Evolutionary conservation across 2,113 vertebrate species (phyloP).

Genomic region (Cyanoramphus novaezelandiae): DNA sequence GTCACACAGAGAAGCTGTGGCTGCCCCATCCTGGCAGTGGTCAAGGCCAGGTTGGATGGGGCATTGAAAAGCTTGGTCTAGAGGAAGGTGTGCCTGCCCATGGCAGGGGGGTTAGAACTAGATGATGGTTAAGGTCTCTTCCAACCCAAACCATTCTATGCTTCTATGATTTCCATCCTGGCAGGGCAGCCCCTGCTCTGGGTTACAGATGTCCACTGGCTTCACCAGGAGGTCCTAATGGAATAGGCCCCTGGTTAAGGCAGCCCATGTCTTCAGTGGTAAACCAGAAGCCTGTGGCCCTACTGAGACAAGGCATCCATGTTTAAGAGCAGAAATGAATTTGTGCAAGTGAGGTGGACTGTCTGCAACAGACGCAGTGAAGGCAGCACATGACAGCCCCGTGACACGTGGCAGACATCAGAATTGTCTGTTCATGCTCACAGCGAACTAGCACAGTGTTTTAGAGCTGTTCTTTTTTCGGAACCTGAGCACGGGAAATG

Average conservation of each 20-base stretch:
- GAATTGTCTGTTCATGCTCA: neutral
- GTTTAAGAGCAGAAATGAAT: neutral
- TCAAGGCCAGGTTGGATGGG: neutral
- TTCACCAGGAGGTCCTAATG: rapidly evolving
- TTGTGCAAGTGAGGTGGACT: neutral
- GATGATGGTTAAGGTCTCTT: neutral
- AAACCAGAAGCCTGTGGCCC: neutral
- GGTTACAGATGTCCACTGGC: neutral
- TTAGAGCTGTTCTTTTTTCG: neutral
- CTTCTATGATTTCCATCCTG: rapidly evolving
- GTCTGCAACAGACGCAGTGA: neutral
- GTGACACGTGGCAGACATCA: neutral
- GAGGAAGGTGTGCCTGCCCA: neutral
- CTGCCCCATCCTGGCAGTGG: neutral
- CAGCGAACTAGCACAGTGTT: neutral
- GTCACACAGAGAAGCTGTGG: neutral
- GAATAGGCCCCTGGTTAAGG: rapidly evolving
- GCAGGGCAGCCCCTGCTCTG: neutral
- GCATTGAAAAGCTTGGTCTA: neutral
- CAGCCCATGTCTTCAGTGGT: neutral
- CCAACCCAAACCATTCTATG: neutral
- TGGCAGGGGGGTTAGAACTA: neutral
- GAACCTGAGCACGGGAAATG: neutral
- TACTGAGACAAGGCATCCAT: neutral
- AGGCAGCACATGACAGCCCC: neutral